Conservation (phyloP, 64 coral and sea anemone species). For the Montipora sp. region DNA sequence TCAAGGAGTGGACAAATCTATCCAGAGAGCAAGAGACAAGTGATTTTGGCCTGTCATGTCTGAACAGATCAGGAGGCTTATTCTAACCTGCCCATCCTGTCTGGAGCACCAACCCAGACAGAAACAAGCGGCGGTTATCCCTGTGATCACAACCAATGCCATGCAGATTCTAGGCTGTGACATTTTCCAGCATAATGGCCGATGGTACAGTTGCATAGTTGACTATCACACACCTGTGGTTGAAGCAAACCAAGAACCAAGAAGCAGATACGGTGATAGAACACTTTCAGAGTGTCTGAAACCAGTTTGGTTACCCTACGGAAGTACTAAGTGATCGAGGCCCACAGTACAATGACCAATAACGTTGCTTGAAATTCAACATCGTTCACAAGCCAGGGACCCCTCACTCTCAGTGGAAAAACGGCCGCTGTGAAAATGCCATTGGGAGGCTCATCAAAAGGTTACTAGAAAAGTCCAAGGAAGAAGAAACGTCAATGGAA, state of each 20-base stretch:
- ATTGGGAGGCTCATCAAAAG: constrained; percentile 65
- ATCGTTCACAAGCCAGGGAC: constrained; percentile 84
- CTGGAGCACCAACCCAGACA: no score
- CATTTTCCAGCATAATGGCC: constrained; percentile 37
- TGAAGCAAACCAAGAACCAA: constrained; percentile 82
- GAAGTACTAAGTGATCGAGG: constrained; percentile 83
- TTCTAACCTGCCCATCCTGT: no score
- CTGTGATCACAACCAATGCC: constrained; percentile 62
- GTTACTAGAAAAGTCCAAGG: no score
- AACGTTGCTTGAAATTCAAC: constrained; percentile 85
- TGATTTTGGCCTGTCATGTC: no score
- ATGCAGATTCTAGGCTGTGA: no score
- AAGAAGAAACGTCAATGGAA: no score
- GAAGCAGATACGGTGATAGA: constrained; percentile 85
- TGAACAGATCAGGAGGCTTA: no score
- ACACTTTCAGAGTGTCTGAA: constrained; percentile 86
- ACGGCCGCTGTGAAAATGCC: constrained; percentile 19
- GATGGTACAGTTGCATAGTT: constrained; percentile 82
- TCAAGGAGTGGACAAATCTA: no score
- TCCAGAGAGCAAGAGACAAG: no score
- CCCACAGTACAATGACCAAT: constrained; percentile 82
- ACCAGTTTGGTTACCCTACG: constrained; percentile 84
- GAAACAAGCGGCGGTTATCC: constrained; percentile 49
- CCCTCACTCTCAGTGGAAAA: constrained; percentile 81
- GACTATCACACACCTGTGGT: constrained; percentile 51